Evolutionary conservation across 1,140 invertebrate species (phyloP).

Genomic region (Xylocopa sonorina): DNA sequence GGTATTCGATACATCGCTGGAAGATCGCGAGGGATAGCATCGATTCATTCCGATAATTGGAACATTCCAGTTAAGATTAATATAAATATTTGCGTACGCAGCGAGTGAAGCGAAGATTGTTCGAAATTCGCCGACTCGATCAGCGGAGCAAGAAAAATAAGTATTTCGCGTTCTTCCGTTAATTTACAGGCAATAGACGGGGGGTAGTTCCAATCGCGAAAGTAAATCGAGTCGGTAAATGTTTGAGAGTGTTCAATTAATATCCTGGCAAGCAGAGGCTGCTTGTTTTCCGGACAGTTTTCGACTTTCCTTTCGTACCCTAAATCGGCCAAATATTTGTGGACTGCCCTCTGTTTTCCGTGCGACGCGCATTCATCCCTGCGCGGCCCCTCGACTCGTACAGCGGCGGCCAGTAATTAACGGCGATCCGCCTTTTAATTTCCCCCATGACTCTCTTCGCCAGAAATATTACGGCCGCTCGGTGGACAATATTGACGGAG

Average conservation of each 20-base stretch:
- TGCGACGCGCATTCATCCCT: slow-evolving; percentile 3
- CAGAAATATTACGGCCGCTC: slow-evolving; percentile 47
- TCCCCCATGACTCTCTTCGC: slow-evolving; percentile 14
- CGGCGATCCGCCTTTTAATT: slow-evolving; percentile 55
- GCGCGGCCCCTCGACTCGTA: not conserved
- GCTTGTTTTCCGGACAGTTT: not conserved
- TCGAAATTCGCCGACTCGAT: not conserved
- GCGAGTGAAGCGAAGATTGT: too few relatives aligned
- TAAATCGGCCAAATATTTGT: slow-evolving; percentile 1
- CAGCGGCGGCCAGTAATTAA: slow-evolving; percentile 46
- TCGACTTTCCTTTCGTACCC: not conserved
- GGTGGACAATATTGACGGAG: slow-evolving; percentile 41
- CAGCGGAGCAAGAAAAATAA: not conserved
- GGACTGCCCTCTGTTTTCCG: not conserved
- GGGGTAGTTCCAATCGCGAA: not conserved
- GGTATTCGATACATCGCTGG: not conserved
- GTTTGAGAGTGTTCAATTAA: slow-evolving; percentile 9
- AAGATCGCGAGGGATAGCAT: too few relatives aligned
- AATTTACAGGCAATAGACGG: not conserved
- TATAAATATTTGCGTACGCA: too few relatives aligned
- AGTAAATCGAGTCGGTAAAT: slow-evolving; percentile 7
- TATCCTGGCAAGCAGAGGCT: not conserved
- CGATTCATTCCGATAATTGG: too few relatives aligned
- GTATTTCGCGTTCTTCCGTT: not conserved
- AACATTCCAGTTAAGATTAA: too few relatives aligned